These are phyloP conservation scores for Colaptes auratus DNA, from an alignment of 2,113 vertebrate species.

Conservation along the genomic window DNA sequence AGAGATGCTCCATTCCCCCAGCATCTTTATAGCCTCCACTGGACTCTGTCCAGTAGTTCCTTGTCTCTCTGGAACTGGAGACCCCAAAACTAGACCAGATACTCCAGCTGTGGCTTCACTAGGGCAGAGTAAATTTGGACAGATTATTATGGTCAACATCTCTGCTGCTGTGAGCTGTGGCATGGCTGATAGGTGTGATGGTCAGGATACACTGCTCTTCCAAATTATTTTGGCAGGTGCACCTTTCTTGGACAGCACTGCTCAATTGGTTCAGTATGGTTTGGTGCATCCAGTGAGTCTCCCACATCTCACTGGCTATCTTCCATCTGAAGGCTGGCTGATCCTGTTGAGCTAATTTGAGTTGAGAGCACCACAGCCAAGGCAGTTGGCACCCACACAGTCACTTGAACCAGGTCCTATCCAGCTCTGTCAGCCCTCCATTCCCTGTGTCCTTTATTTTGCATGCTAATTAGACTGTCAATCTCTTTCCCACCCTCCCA, in stretches of 20 bases:
- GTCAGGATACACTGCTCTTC: neutral
- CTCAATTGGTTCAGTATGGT: neutral
- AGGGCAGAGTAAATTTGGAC: neutral
- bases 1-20: too few relatives aligned
- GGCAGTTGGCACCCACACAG: neutral
- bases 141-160: neutral
- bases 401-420: neutral
- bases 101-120: too few relatives aligned
- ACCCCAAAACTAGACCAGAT: too few relatives aligned
- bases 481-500: neutral
- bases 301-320: neutral
- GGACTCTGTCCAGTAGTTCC: too few relatives aligned
- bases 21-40: too few relatives aligned
- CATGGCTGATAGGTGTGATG: neutral
- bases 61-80: too few relatives aligned
- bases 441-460: neutral
- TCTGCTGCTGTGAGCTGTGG: neutral
- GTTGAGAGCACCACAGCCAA: neutral
- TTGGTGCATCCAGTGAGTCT: neutral
- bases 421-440: neutral
- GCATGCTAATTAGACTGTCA: neutral
- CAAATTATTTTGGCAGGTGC: neutral
- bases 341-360: neutral
- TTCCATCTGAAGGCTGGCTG: neutral
- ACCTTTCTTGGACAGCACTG: neutral